phyloP scores from a whole-genome alignment of 2,888 invertebrate species.

The Drosophila mimetica region DNA sequence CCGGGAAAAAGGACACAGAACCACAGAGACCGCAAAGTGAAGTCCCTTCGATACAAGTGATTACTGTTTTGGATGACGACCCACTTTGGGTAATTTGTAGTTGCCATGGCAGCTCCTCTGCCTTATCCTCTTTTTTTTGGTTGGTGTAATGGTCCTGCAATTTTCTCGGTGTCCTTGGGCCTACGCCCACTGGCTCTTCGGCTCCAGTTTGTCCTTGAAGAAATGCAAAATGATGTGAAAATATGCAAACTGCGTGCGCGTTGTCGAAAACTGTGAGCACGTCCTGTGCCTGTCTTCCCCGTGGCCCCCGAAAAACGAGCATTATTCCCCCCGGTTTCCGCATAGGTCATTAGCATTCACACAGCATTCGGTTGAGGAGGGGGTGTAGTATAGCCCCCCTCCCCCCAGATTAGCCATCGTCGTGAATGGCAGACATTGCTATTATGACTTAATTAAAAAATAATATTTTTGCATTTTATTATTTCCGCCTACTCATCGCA shows the following conservation, averaged over 20 bases:
- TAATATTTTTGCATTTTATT: conserved; percentile 52
- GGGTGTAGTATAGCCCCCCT: background rate
- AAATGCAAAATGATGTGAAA: conserved; percentile 62
- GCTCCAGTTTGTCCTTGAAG: conserved; percentile 13
- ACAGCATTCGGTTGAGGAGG: conserved; percentile 16
- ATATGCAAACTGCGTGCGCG: conserved; percentile 70
- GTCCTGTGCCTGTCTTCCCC: conserved; percentile 10
- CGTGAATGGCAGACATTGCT: conserved; percentile 30
- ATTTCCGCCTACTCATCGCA: conserved; percentile 16
- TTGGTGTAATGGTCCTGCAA: conserved; percentile 13
- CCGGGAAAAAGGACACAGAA: background rate
- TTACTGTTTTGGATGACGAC: conserved; percentile 42
- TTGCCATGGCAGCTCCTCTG: background rate
- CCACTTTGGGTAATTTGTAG: conserved; percentile 6
- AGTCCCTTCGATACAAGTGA: conserved; percentile 44
- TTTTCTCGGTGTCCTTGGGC: background rate
- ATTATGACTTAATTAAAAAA: conserved; percentile 63
- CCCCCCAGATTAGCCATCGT: conserved; percentile 23
- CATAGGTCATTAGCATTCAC: conserved; percentile 58
- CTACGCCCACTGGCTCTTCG: background rate
- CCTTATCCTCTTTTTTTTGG: no score
- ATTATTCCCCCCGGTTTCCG: background rate
- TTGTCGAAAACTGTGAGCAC: conserved; percentile 46
- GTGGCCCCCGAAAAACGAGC: no score
- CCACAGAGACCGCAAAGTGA: conserved; percentile 12